Evolutionary conservation across 2,797 vertebrate species (phyloP), one percentile per base, ranked within the genome.

Genomic region (Xerus rutilus): DNA sequence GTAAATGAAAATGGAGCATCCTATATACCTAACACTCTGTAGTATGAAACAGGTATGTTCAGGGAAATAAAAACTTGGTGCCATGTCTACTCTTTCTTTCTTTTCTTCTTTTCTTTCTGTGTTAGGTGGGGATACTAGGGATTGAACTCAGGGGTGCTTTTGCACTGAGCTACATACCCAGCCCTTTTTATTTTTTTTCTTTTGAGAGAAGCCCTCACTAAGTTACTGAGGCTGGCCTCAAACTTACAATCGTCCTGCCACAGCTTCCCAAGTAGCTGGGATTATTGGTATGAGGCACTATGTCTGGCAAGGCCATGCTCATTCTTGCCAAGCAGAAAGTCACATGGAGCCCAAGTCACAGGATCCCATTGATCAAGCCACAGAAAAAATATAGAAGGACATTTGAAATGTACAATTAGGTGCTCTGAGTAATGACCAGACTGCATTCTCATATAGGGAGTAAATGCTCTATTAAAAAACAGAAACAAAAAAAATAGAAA

Each of bases 391-490:
- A 28, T 0, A 64, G 28, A 98, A 97, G 59, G 72, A 83, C 88
- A 93, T 59, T 95, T 69, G 86, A 95, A 92, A 54, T 82, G 73
- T 30, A 54, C 86, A 94, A 95, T 97, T 95, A 96, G 6, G 21
- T 65, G 67, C 30, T 69, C 59, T 45, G 91, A 97, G 91, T 92
- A 95, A 96, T 45, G 97, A 96, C 49, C 81, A 88, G 32, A 17
- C 14, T 17, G 96, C 67, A 89, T 97, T 95, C 95, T 97, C 65
- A 54, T 52, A 49, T 79, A 73, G 87, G 83, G 72, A 85, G 64
- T 20, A 92, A 97, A 95, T 83, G 15, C 81, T 59, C 59, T 0
- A 25, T 97, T 96, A 81, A n/a, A 89, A 92, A 45, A 39, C 52
- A 69, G 15, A 83, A 28, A 52, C 21, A 95, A 69, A 87, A 74